These are phyloP conservation scores for Amia ocellicauda DNA, from an alignment of 2,113 vertebrate genomes.

Conservation along the genomic window DNA sequence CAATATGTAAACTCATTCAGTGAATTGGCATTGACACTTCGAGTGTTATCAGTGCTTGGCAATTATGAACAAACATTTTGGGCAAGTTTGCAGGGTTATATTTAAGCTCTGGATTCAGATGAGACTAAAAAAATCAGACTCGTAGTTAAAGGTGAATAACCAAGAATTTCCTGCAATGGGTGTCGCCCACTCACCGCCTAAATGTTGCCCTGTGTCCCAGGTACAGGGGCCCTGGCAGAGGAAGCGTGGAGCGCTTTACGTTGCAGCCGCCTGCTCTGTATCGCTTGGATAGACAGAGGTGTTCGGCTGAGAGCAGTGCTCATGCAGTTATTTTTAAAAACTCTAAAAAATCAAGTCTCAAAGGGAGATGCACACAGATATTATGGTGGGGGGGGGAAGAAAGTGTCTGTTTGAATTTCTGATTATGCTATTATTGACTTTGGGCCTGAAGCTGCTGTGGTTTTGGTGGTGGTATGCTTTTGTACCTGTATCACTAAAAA, in stretches of 20 bases:
- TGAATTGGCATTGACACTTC: background rate
- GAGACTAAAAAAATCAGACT: no score
- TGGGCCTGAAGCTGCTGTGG: no score
- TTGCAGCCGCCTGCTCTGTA: background rate
- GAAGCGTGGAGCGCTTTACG: background rate
- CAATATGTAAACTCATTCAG: background rate
- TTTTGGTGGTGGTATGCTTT: no score
- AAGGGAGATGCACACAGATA: background rate
- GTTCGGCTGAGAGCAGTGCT: background rate
- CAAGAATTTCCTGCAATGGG: background rate
- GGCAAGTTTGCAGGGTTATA: background rate
- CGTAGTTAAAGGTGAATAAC: no score
- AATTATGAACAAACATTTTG: background rate
- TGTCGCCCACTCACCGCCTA: background rate
- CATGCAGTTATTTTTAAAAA: background rate
- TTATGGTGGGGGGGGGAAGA: no score
- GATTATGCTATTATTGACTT: no score
- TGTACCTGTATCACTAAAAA: no score
- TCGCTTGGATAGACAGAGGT: background rate
- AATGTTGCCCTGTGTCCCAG: background rate
- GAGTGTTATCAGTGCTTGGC: background rate
- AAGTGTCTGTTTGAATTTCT: no score
- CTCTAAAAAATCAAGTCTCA: constrained; percentile 13
- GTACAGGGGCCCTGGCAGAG: background rate
- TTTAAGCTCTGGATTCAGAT: background rate